These are phyloP conservation scores for Vollenhovia emeryi DNA, from an alignment of 1,140 invertebrate genomes.

Conservation along the genomic window DNA sequence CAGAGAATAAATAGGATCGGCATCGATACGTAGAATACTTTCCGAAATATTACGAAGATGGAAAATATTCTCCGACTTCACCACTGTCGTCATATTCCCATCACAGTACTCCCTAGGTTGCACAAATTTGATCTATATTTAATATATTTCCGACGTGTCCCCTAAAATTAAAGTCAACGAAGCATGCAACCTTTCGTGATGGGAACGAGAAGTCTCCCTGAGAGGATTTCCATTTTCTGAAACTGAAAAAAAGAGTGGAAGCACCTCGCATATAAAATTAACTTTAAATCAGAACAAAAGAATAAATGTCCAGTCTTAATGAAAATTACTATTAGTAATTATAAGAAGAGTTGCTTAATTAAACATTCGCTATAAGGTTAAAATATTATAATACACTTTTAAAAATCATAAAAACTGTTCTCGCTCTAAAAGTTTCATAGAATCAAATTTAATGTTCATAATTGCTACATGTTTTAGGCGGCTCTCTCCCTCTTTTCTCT, in stretches of 20 bases:
- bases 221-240: constrained; percentile 53
- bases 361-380: too few relatives aligned
- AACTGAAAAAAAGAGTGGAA: constrained; percentile 32
- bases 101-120: constrained; percentile 45
- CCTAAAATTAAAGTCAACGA: constrained; percentile 72
- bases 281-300: constrained; percentile 28
- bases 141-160: constrained; percentile 65
- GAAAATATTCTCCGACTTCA: constrained; percentile 30
- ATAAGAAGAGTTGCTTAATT: constrained; percentile 1
- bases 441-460: background rate
- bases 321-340: constrained; percentile 18
- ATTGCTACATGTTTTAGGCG: background rate
- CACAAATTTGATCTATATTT: constrained; percentile 73
- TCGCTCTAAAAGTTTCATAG: background rate
- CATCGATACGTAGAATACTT: constrained; percentile 22
- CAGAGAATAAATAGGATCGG: background rate
- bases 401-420: background rate
- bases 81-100: constrained; percentile 19
- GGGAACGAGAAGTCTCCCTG: constrained; percentile 47
- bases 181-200: constrained; percentile 67
- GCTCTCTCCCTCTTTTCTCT: background rate
- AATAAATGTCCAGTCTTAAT: constrained; percentile 18
- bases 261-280: constrained; percentile 7
- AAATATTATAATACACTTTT: background rate
- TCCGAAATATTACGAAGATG: background rate